Evolutionary conservation across 2,113 vertebrate genomes (phyloP), one percentile per base, ranked within the genome.

Genomic region (Eubucco bourcierii): DNA sequence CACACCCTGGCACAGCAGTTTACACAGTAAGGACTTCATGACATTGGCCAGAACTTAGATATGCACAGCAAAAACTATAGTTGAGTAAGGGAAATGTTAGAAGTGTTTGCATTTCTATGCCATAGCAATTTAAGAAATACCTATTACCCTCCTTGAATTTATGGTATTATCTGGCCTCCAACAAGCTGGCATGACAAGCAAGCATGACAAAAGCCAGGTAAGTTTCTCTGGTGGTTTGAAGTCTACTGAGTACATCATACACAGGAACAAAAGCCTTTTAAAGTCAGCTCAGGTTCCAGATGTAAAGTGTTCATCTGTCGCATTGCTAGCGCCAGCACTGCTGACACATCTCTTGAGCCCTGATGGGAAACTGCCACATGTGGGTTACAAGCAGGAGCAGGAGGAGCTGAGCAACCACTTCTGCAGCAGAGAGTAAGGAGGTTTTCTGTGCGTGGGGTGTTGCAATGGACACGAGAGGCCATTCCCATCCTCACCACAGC

Each of bases 341-440:
- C 41, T 90, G 71, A 66, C 53, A 1, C 3, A 29, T 46, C 6
- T 63, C 20, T n/a, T 29, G 25, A 53, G 28, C 15, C 25, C 29
- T 25, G 4, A 66, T 76, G 63, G 53, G 72, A 84, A 52, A 63
- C 37, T 60, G 50, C 39, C 21, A 61, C 14, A 3, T 6, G 4
- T 0, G 2, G 27, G 27, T 56, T 34, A n/a, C 24, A 21, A 0
- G 4, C 16, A 76, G 73, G 47, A 88, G 10, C 39, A 56, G 44
- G 59, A 66, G 72, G 31, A 88, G 59, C 47, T 0, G 2, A 72
- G 53, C 1, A 0, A 17, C 7, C 39, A 41, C 20, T 72, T 15
- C n/a, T n/a, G 3, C 1, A 3, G 68, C 0, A 0, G 18, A 17
- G 4, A 6, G 18, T 8, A 58, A 31, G 47, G 17, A 90, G 27